Evolutionary conservation across 2,113 vertebrate genomes (phyloP).

Genomic region (Pseudorectes ferrugineus): DNA sequence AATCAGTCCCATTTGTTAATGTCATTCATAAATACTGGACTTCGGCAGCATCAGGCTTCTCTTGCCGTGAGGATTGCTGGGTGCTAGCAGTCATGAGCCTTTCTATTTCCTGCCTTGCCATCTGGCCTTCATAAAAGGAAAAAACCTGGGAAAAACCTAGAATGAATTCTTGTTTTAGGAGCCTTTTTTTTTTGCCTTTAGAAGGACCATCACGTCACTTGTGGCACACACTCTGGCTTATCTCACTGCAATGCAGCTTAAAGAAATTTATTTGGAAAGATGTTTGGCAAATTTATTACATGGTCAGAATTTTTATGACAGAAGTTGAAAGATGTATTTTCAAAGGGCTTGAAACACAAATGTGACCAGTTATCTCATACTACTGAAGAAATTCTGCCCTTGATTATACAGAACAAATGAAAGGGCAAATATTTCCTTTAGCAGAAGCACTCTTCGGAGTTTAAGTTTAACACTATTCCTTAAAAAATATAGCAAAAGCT

Average conservation of each 20-base stretch:
- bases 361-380: background rate
- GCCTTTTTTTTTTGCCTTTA: background rate
- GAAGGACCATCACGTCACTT: background rate
- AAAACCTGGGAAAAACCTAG: background rate
- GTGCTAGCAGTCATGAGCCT: background rate
- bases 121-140: background rate
- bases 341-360: background rate
- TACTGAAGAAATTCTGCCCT: background rate
- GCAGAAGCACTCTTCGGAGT: background rate
- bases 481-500: background rate
- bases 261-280: background rate
- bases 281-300: background rate
- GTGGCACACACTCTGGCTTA: background rate
- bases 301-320: background rate
- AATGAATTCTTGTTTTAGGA: background rate
- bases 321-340: background rate
- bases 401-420: background rate
- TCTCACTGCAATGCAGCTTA: background rate
- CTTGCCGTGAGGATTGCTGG: background rate
- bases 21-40: background rate
- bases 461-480: background rate
- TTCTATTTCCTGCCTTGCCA: background rate
- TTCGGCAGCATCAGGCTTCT: background rate
- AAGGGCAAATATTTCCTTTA: background rate
- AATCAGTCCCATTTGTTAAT: background rate